These are phyloP conservation scores for Callionymus lyra DNA, from an alignment of 2,113 vertebrate genomes.

Conservation along the genomic window DNA sequence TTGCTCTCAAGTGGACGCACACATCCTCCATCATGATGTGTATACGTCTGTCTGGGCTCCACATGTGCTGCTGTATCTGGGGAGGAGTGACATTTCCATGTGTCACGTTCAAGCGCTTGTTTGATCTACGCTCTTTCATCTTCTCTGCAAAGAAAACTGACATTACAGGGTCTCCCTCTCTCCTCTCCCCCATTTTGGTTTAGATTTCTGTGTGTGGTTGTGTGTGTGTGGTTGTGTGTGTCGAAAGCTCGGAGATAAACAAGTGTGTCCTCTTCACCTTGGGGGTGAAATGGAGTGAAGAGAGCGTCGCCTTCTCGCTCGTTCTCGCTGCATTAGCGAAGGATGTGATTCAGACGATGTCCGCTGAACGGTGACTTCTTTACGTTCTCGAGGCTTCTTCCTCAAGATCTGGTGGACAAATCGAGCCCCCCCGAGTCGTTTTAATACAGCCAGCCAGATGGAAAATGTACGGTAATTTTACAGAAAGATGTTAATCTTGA, in stretches of 20 bases:
- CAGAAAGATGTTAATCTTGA: too few relatives aligned
- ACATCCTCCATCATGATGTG: constrained; percentile 15
- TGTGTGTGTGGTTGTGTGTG: constrained; percentile 1
- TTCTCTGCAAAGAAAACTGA: constrained; percentile 59
- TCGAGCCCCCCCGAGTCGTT: too few relatives aligned
- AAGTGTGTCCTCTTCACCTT: constrained; percentile 37
- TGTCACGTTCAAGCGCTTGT: constrained; percentile 46
- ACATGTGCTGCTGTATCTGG: constrained; percentile 10
- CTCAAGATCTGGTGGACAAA: too few relatives aligned
- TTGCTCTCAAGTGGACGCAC: constrained; percentile 16
- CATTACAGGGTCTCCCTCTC: constrained; percentile 47
- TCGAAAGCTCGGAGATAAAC: constrained; percentile 24
- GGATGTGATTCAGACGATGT: background rate
- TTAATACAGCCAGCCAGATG: too few relatives aligned
- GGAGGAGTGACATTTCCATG: constrained; percentile 49
- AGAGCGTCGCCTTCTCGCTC: constrained; percentile 14
- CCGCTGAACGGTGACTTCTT: too few relatives aligned
- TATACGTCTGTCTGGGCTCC: constrained; percentile 11
- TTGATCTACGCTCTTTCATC: constrained; percentile 63
- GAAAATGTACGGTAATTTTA: too few relatives aligned
- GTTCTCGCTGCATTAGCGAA: constrained; percentile 18
- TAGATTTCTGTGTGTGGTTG: background rate
- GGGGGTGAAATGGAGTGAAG: constrained; percentile 28
- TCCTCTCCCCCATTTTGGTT: constrained; percentile 30
- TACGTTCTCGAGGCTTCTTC: too few relatives aligned